A percentile compares a stretch with the other conserved stretches of the same genome.
phyloP scores from a whole-genome alignment of 64 coral and sea anemone genomes.

The Montipora efflorescens region DNA sequence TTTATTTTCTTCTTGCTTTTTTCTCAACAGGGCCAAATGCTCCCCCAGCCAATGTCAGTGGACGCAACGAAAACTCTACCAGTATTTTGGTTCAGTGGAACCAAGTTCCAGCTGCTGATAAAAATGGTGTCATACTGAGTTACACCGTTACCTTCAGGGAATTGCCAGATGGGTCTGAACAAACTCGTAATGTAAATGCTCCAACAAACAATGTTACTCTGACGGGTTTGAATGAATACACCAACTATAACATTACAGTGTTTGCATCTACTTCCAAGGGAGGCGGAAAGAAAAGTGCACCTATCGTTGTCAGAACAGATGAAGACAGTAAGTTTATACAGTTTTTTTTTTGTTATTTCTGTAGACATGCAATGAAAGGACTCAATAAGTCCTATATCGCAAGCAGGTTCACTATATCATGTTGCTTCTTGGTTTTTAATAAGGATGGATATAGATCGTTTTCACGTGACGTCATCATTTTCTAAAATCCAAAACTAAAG shows the following conservation, averaged over 20 bases:
- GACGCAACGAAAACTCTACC: neutral
- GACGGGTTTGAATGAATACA: neutral
- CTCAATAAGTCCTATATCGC: no score
- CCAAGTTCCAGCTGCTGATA: neutral
- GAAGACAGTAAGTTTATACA: neutral
- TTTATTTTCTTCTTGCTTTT: neutral
- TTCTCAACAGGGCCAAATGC: neutral
- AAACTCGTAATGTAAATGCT: neutral
- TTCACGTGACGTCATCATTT: no score
- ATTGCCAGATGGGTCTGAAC: no score
- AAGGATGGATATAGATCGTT: no score
- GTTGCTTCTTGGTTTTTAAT: no score
- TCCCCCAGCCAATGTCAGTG: conserved; percentile 4
- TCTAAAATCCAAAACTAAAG: no score
- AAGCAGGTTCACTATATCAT: no score
- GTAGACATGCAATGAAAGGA: no score
- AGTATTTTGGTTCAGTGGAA: neutral
- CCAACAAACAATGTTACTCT: neutral
- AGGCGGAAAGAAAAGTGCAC: neutral
- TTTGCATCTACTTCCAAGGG: neutral
- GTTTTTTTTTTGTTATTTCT: no score
- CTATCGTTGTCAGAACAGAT: neutral
- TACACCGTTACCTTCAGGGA: neutral
- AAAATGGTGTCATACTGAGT: neutral
- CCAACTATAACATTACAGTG: conserved; percentile 38